Conservation (phyloP, 2,888 invertebrate genomes). For the Portevinia maculata region DNA sequence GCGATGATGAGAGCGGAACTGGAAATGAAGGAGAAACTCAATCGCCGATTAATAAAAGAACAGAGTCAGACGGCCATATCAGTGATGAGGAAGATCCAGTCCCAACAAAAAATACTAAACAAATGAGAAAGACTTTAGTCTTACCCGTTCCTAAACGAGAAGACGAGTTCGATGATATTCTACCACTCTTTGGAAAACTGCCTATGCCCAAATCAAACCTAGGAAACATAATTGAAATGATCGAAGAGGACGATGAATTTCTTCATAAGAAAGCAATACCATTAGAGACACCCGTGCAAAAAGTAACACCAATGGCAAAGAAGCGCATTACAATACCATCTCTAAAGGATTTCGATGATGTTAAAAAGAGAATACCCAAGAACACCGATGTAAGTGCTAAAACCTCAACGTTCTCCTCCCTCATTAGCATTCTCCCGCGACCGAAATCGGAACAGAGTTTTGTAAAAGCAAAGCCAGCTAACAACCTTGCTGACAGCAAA, state of each 20-base stretch:
- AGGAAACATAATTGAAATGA: conserved; percentile 12
- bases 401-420: conserved; percentile 81
- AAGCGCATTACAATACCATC: conserved; percentile 88
- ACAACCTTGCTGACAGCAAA: neutral
- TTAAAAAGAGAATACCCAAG: conserved; percentile 77
- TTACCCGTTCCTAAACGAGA: conserved; percentile 79
- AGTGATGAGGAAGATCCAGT: conserved; percentile 80
- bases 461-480: conserved; percentile 66
- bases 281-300: conserved; percentile 77
- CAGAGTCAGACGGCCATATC: conserved; percentile 77
- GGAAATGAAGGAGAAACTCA: conserved; percentile 75
- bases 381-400: conserved; percentile 2
- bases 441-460: conserved; percentile 83
- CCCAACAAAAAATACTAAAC: conserved; percentile 56
- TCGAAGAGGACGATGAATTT: conserved; percentile 86
- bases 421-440: conserved; percentile 88
- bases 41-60: conserved; percentile 48
- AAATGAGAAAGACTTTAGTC: conserved; percentile 58
- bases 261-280: conserved; percentile 85
- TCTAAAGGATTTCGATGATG: conserved; percentile 84
- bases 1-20: conserved; percentile 80
- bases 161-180: conserved; percentile 63
- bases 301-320: conserved; percentile 78
- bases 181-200: conserved; percentile 78
- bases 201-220: conserved; percentile 78